Evolutionary conservation across 1,140 invertebrate genomes (phyloP).

Genomic region (Metaphire vulgaris): DNA sequence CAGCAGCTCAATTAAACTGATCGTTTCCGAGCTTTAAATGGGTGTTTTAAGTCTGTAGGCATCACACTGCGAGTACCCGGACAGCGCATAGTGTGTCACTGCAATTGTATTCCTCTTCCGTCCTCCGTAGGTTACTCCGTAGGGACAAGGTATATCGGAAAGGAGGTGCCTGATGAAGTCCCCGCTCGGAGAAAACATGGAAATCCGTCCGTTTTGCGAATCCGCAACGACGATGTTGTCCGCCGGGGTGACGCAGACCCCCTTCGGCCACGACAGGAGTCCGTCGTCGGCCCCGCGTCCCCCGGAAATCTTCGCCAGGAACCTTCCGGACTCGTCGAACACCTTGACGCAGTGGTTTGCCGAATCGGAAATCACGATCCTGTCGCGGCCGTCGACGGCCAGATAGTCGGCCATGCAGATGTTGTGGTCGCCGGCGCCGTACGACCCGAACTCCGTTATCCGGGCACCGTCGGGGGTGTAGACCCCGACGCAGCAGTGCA

Average conservation of each 20-base stretch:
- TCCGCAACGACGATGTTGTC: conserved; percentile 80
- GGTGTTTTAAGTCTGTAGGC: background rate
- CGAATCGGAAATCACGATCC: conserved; percentile 40
- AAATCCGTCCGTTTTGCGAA: conserved; percentile 72
- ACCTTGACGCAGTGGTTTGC: conserved; percentile 40
- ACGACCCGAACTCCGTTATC: conserved; percentile 29
- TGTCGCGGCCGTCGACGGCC: conserved; percentile 23
- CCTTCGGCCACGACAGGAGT: conserved; percentile 80
- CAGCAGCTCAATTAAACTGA: no score
- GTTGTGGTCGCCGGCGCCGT: conserved; percentile 24
- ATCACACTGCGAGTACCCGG: background rate
- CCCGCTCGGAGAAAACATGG: conserved; percentile 34
- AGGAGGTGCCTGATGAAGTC: conserved; percentile 35
- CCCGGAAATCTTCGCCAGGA: conserved; percentile 59
- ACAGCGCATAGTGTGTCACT: background rate
- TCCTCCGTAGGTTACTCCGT: background rate
- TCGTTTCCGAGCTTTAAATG: no score
- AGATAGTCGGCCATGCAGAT: conserved; percentile 31
- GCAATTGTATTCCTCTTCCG: background rate
- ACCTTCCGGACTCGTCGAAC: conserved; percentile 35
- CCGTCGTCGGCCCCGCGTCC: conserved; percentile 65
- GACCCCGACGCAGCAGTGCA: conserved; percentile 14
- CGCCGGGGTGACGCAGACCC: conserved; percentile 70
- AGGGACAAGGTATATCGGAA: conserved; percentile 23
- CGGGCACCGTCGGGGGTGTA: conserved; percentile 14